phyloP scores from a whole-genome alignment of 2,888 invertebrate species.

The Acrobasis consociella region DNA sequence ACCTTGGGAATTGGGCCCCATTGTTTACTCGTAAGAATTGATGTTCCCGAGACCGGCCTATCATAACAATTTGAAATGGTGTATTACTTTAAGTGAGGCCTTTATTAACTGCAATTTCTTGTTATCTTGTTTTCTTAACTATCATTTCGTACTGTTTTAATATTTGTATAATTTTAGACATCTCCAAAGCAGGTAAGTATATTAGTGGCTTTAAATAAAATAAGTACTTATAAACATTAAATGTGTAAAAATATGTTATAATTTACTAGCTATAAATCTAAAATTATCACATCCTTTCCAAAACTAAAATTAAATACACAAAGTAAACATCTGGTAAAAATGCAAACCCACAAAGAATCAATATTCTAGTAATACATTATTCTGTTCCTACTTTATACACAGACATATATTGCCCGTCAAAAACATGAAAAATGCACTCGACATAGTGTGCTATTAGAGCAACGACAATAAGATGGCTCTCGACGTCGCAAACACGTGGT shows the following conservation, averaged over 20 bases:
- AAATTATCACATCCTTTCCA: no score
- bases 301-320: no score
- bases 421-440: slow-evolving; percentile 32
- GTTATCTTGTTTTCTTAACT: no score
- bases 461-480: slow-evolving; percentile 49
- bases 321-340: no score
- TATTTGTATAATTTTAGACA: not conserved
- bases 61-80: slow-evolving; percentile 36
- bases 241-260: no score
- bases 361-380: not conserved
- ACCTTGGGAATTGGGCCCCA: slow-evolving; percentile 73
- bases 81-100: slow-evolving; percentile 21
- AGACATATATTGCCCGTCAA: not conserved
- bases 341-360: not conserved
- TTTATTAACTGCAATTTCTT: slow-evolving; percentile 8
- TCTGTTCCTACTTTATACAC: not conserved
- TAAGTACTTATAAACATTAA: no score
- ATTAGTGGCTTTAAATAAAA: no score
- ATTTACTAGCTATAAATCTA: no score
- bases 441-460: slow-evolving; percentile 27
- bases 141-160: not conserved
- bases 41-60: slow-evolving; percentile 41
- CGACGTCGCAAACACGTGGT: slow-evolving; percentile 66
- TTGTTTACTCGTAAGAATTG: slow-evolving; percentile 62
- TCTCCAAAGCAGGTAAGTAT: no score